Conservation (phyloP, 2,888 invertebrate genomes). For the Cantharis lateralis region DNA sequence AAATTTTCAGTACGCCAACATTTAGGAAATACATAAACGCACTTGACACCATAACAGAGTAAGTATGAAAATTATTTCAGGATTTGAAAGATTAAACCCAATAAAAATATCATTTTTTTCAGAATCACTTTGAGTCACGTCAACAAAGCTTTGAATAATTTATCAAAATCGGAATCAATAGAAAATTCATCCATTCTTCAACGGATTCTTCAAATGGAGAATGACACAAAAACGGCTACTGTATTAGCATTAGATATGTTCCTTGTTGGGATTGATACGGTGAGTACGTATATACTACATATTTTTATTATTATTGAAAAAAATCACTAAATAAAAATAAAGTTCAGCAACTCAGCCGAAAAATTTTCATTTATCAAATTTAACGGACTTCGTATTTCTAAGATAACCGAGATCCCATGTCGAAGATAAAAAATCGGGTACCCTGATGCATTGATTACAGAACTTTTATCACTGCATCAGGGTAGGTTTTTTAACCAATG, state of each 20-base stretch:
- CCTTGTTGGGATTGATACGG: conserved; percentile 80
- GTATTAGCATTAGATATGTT: conserved; percentile 77
- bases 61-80: conserved; percentile 20
- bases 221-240: conserved; percentile 67
- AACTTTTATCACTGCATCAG: too few species aligned
- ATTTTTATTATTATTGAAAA: too few species aligned
- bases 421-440: too few species aligned
- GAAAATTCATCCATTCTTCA: conserved; percentile 62
- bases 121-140: conserved; percentile 70
- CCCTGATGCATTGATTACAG: too few species aligned
- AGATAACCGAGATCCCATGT: too few species aligned
- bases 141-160: conserved; percentile 59
- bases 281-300: conserved; percentile 44
- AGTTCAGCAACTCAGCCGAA: too few species aligned
- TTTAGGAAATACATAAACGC: conserved; percentile 67
- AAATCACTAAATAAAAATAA: too few species aligned
- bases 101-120: conserved; percentile 38
- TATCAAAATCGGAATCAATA: conserved; percentile 54
- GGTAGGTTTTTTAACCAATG: too few species aligned
- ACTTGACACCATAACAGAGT: conserved; percentile 72
- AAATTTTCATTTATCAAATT: too few species aligned
- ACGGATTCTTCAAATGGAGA: conserved; percentile 63
- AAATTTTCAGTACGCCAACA: conserved; percentile 65
- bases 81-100: not conserved
- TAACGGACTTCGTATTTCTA: too few species aligned